These are phyloP conservation scores for Diplosoma virens DNA, from an alignment of 23 tunicate genomes.

Conservation along the genomic window DNA sequence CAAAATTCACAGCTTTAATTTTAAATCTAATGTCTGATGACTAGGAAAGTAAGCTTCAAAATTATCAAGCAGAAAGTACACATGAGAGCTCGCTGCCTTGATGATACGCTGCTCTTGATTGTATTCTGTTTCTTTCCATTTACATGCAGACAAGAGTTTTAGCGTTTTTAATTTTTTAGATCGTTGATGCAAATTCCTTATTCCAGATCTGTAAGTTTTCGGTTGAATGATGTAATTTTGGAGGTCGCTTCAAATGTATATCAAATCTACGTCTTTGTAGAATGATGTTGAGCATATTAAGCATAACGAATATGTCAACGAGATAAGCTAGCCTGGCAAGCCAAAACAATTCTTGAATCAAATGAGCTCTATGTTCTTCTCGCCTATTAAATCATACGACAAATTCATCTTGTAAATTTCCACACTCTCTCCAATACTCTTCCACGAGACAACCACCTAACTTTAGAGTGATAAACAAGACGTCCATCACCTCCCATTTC, in stretches of 20 bases:
- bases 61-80: background rate
- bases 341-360: slow-evolving; percentile 40
- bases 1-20: slow-evolving; percentile 31
- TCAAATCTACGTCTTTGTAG: background rate
- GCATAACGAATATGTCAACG: background rate
- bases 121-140: background rate
- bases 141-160: background rate
- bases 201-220: background rate
- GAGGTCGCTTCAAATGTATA: background rate
- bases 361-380: slow-evolving; percentile 35
- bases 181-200: background rate
- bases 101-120: background rate
- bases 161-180: background rate
- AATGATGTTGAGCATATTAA: slow-evolving; percentile 7
- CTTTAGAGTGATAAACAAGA: slow-evolving; percentile 38
- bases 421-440: slow-evolving; percentile 41
- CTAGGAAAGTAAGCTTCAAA: slow-evolving; percentile 6
- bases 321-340: slow-evolving; percentile 44
- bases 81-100: background rate
- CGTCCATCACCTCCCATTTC: slow-evolving; percentile 41
- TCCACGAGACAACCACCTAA: slow-evolving; percentile 40
- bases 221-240: slow-evolving; percentile 20
- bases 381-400: slow-evolving; percentile 7
- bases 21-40: background rate
- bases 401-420: too few relatives aligned